Evolutionary conservation across 2,113 vertebrate species (phyloP).

Genomic region (Chlamydotis undulata): DNA sequence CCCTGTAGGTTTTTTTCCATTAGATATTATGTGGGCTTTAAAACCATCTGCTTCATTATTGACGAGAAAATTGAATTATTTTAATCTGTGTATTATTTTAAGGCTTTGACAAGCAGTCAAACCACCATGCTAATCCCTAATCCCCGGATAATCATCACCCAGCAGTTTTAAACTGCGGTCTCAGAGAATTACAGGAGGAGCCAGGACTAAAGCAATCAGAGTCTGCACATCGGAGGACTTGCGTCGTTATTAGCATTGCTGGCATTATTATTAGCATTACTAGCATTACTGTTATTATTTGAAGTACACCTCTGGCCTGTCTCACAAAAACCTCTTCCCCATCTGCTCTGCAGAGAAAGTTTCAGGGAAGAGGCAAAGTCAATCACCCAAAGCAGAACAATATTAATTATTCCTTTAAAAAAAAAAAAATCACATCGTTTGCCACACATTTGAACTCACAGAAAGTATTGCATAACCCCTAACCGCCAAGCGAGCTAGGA

Average conservation of each 20-base stretch:
- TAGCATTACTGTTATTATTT: not conserved
- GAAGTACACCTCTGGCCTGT: not conserved
- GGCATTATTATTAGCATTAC: not conserved
- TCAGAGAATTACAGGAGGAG: not conserved
- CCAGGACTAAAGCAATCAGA: not conserved
- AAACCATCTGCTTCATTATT: not conserved
- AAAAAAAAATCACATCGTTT: not conserved
- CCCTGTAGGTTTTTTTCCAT: not conserved
- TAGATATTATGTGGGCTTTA: not conserved
- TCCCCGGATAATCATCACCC: not conserved
- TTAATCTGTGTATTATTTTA: not conserved
- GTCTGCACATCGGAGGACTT: not conserved
- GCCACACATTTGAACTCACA: not conserved
- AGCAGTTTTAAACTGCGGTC: not conserved
- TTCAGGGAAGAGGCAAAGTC: not conserved
- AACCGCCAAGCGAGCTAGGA: not conserved
- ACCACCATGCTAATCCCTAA: not conserved
- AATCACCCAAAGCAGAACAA: not conserved
- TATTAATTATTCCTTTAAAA: not conserved
- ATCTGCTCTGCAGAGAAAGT: not conserved
- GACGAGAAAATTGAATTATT: slow-evolving; percentile 11
- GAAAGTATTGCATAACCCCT: not conserved
- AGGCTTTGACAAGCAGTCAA: slow-evolving; percentile 11
- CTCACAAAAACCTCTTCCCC: not conserved
- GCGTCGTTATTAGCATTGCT: not conserved